Evolutionary conservation across 2,888 invertebrate species (phyloP).

Genomic region (Fabriciana adippe): DNA sequence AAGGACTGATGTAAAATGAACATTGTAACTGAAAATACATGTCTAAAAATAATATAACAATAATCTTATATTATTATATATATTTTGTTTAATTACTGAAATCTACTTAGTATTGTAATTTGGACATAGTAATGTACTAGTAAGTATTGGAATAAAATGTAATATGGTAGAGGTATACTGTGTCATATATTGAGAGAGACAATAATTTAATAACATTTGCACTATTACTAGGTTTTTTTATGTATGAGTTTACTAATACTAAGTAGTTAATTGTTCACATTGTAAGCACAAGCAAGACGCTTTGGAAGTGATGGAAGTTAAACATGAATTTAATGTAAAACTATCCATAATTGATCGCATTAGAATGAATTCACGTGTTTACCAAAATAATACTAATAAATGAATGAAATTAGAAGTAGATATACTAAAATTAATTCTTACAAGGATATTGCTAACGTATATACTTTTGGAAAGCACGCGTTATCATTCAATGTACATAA

Average conservation of each 20-base stretch:
- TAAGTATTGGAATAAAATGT: background rate
- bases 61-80: background rate
- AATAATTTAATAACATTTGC: conserved; percentile 5
- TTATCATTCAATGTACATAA: too few species aligned
- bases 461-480: too few species aligned
- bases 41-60: background rate
- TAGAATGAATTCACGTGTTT: too few species aligned
- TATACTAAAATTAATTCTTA: too few species aligned
- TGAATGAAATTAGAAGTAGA: too few species aligned
- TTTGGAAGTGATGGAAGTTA: background rate
- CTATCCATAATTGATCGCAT: too few species aligned
- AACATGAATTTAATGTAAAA: background rate
- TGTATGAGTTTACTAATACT: conserved; percentile 8
- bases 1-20: background rate
- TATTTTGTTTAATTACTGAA: background rate
- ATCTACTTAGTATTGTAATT: background rate
- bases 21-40: background rate
- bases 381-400: too few species aligned
- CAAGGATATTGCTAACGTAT: too few species aligned
- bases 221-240: background rate
- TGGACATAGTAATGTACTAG: background rate
- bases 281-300: conserved; percentile 8
- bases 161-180: background rate
- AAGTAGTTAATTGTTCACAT: background rate
- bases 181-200: background rate